phyloP scores from a whole-genome alignment of 64 coral and sea anemone genomes.

The Exaiptasia diaphana region DNA sequence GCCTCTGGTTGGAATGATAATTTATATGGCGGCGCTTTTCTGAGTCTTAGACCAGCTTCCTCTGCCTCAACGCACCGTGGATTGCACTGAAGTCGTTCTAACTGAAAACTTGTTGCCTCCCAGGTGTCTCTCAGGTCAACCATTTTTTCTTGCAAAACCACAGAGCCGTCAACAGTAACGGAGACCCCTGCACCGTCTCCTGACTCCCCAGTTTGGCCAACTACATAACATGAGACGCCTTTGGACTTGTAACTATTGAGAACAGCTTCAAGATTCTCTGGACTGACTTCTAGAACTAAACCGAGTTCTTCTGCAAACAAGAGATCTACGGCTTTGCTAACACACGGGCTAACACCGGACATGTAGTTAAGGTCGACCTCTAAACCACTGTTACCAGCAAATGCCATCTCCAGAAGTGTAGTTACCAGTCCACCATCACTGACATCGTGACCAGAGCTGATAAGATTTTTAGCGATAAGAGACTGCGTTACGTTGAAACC shows the following conservation, averaged over 20 bases:
- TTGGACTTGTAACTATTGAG: slow-evolving; percentile 25
- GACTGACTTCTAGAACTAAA: slow-evolving; percentile 74
- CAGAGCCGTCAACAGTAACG: slow-evolving; percentile 47
- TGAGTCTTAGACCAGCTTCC: slow-evolving; percentile 56
- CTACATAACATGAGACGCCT: slow-evolving; percentile 45
- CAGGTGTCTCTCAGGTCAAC: slow-evolving; percentile 79
- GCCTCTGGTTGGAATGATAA: slow-evolving; percentile 64
- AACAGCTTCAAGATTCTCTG: slow-evolving; percentile 58
- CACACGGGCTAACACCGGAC: not conserved
- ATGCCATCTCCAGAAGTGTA: slow-evolving; percentile 90
- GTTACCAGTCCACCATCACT: slow-evolving; percentile 91
- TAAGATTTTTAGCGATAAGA: slow-evolving; percentile 44
- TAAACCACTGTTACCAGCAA: slow-evolving; percentile 93
- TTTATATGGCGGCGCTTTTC: slow-evolving; percentile 73
- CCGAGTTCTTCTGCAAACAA: slow-evolving; percentile 94
- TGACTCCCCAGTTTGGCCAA: slow-evolving; percentile 58
- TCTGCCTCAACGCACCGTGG: slow-evolving; percentile 81
- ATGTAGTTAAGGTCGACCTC: slow-evolving; percentile 34
- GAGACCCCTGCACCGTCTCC: slow-evolving; percentile 58
- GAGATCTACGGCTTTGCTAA: slow-evolving; percentile 43
- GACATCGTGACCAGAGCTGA: slow-evolving; percentile 87
- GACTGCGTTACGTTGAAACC: slow-evolving; percentile 76
- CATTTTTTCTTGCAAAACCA: slow-evolving; percentile 88
- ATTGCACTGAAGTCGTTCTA: slow-evolving; percentile 79
- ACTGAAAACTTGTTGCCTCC: slow-evolving; percentile 96